Conservation (phyloP, 2,113 vertebrate genomes). For the Verasper variegatus region DNA sequence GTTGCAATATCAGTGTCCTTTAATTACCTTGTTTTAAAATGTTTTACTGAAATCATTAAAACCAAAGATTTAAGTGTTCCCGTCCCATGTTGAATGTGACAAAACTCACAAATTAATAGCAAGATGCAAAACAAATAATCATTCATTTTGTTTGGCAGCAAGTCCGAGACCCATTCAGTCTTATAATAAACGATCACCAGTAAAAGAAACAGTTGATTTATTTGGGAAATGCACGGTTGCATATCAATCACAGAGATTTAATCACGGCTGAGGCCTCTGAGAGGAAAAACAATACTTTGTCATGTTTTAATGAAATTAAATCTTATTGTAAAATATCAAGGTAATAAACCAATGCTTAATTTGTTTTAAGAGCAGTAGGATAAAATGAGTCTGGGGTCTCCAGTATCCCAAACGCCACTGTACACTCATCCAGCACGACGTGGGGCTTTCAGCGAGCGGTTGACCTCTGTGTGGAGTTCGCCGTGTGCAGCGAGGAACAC, state of each 20-base stretch:
- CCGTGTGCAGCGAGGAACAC: background rate
- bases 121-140: too few relatives aligned
- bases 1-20: background rate
- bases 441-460: background rate
- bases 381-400: background rate
- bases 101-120: background rate
- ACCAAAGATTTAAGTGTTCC: too few relatives aligned
- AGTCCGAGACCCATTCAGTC: background rate
- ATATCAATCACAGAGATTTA: background rate
- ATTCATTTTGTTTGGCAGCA: background rate
- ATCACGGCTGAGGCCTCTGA: background rate
- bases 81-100: background rate
- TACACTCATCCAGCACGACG: background rate
- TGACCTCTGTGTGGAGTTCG: conserved; percentile 44
- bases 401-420: background rate
- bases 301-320: background rate
- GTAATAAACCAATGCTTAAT: background rate
- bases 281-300: background rate
- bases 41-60: background rate
- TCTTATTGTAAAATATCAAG: background rate
- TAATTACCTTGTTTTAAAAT: too few relatives aligned
- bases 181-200: background rate
- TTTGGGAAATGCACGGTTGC: background rate
- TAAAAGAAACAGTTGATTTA: background rate
- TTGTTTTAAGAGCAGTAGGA: background rate